Evolutionary conservation across 2,888 invertebrate species (phyloP).

Genomic region (Melieria omissa): DNA sequence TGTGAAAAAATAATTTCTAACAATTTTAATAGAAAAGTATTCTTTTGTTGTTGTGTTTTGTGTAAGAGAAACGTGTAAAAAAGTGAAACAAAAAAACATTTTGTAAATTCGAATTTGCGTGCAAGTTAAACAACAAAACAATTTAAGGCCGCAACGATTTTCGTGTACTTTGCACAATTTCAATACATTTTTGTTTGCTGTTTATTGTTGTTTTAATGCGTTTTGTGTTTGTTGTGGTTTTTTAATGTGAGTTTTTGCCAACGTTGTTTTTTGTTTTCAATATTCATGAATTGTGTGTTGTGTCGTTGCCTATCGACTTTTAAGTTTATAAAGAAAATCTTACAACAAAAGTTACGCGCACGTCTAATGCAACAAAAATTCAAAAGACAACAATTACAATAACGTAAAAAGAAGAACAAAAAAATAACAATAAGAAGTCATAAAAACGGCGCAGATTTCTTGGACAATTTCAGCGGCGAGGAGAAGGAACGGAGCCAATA

Average conservation of each 20-base stretch:
- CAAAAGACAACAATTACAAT: constrained; percentile 28
- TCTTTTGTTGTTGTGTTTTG: constrained; percentile 4
- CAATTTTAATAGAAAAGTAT: background rate
- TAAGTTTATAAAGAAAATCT: constrained; percentile 36
- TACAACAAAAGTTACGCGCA: constrained; percentile 36
- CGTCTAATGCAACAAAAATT: constrained; percentile 31
- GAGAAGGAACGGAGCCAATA: background rate
- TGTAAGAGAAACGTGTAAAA: constrained; percentile 8
- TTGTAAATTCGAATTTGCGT: background rate
- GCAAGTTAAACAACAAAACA: constrained; percentile 1
- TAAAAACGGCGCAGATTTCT: background rate
- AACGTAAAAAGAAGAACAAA: constrained; percentile 9
- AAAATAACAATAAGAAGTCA: constrained; percentile 9
- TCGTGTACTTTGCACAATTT: too few species aligned
- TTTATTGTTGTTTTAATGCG: too few species aligned
- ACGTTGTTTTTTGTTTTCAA: constrained; percentile 30
- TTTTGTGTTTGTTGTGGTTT: background rate
- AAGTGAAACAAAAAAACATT: constrained; percentile 9
- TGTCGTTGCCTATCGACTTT: constrained; percentile 41
- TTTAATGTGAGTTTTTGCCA: constrained; percentile 14
- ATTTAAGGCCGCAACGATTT: background rate
- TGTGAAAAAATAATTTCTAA: too few species aligned
- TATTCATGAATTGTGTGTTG: constrained; percentile 50
- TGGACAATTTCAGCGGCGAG: background rate
- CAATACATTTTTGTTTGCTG: too few species aligned